Base-by-base conservation (phyloP, 2,113 vertebrate genomes). In the Chamaea fasciata region DNA sequence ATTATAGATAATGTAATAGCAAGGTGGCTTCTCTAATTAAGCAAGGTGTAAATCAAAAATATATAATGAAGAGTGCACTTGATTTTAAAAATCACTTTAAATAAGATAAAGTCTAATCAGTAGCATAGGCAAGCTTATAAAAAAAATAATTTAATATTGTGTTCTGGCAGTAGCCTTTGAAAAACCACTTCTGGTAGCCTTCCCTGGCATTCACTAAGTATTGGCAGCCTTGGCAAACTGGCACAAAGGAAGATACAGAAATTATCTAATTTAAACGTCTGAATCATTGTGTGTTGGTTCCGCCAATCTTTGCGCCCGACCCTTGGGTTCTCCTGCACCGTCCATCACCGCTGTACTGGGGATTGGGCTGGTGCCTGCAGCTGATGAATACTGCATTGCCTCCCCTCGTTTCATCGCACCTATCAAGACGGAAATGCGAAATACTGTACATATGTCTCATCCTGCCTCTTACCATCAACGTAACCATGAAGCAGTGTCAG, bases 141-240 rank as follows among this genome's bases (percentile, higher is more conserved):
- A 86, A 86, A 90, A 88, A 76, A 26, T 79, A 1, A 12, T 92
- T 91, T 83, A 95, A 87, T 70, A 62, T 77, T 87, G 56, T 86
- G 28, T 88, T 90, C 52, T 91, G 75, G 50, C 71, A 90, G 47
- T 19, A 90, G 82, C 50, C 42, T 94, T 94, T 90, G 82, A 67
- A 88, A 94, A 83, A 92, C 10, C 3, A 5, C 52, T 90, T 83
- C 74, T 94, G 82, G 65, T 96, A 73, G 33, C 46, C 50, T 90
- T 93, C 78, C 78, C 67, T 95, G 90, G 87, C 85, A 79, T 30
- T 64, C 70, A 30, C 10, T 46, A n/a, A 73, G 16, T 22, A 79
- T 69, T 95, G 93, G 80, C 91, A 94, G 71, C 87, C 87, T 90
- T 95, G 94, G 95, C 59, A 95, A 94, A 91, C 87, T 90, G 92